These are phyloP conservation scores for Harpagifer antarcticus DNA, from an alignment of 2,797 vertebrate genomes.

Conservation along the genomic window DNA sequence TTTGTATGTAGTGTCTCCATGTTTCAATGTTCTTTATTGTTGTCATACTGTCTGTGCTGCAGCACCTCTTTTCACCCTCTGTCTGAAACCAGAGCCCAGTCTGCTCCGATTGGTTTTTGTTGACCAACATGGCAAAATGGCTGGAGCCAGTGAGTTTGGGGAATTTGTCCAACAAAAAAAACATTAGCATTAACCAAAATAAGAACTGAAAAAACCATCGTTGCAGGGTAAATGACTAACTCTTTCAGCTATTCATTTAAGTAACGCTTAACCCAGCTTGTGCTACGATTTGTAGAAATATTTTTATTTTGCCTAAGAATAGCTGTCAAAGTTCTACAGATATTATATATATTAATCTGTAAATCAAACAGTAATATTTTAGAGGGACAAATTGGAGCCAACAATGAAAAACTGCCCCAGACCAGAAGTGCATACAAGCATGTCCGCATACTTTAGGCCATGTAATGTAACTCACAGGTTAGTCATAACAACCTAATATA, in stretches of 20 bases:
- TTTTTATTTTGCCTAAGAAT: too few relatives aligned
- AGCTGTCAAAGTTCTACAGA: background rate
- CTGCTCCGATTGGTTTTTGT: too few relatives aligned
- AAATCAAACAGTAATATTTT: background rate
- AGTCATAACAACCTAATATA: background rate
- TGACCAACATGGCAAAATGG: too few relatives aligned
- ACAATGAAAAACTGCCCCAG: background rate
- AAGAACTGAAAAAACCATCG: too few relatives aligned
- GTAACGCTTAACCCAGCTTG: background rate
- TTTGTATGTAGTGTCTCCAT: too few relatives aligned
- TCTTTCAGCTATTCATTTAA: background rate
- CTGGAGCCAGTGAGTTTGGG: too few relatives aligned
- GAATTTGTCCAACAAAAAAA: too few relatives aligned
- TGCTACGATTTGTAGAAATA: background rate
- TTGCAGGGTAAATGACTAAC: background rate
- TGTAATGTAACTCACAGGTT: background rate
- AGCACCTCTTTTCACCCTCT: too few relatives aligned
- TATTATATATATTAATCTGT: background rate
- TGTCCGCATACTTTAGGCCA: constrained; percentile 23
- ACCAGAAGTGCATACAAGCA: background rate
- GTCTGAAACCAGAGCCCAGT: too few relatives aligned
- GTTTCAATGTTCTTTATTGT: too few relatives aligned
- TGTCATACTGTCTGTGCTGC: too few relatives aligned
- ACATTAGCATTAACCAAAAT: too few relatives aligned
- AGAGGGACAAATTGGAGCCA: background rate